These are phyloP conservation scores for Phylloscopus trochiloides DNA, from an alignment of 2,113 vertebrate genomes.

Conservation along the genomic window DNA sequence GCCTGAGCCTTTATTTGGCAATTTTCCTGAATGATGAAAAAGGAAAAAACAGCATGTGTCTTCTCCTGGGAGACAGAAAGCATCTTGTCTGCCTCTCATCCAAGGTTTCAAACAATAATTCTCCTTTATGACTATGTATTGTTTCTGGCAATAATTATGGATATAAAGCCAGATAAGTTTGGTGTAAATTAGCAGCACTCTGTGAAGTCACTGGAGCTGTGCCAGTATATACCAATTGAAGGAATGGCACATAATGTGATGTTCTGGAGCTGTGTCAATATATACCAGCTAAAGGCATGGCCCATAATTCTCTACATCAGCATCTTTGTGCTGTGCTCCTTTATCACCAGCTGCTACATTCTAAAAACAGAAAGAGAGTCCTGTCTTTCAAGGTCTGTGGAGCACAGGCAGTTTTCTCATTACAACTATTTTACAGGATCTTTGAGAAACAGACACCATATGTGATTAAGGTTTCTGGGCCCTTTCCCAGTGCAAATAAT, in stretches of 20 bases:
- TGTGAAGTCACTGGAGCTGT: slow-evolving; percentile 4
- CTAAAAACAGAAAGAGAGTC: background rate
- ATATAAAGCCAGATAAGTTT: slow-evolving; percentile 40
- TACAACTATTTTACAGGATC: background rate
- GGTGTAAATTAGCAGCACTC: slow-evolving; percentile 33
- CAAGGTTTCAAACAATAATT: slow-evolving; percentile 27
- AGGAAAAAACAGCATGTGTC: background rate
- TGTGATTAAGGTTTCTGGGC: background rate
- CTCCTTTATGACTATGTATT: background rate
- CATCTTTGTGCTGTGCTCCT: background rate
- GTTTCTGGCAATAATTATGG: slow-evolving; percentile 51
- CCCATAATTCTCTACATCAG: background rate
- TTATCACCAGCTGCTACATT: background rate
- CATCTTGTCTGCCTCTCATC: slow-evolving; percentile 16
- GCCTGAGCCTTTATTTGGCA: slow-evolving; percentile 9
- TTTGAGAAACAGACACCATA: background rate
- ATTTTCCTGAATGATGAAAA: slow-evolving; percentile 8
- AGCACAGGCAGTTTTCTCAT: background rate
- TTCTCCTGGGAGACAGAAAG: slow-evolving; percentile 17
- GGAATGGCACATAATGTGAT: background rate
- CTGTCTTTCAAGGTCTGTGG: background rate
- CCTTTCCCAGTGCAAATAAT: background rate
- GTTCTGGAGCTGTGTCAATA: slow-evolving; percentile 2
- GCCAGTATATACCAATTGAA: slow-evolving; percentile 20
- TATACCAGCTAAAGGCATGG: background rate